Base-by-base conservation (phyloP, 2,113 vertebrate genomes). In the Lipophrys pholis region DNA sequence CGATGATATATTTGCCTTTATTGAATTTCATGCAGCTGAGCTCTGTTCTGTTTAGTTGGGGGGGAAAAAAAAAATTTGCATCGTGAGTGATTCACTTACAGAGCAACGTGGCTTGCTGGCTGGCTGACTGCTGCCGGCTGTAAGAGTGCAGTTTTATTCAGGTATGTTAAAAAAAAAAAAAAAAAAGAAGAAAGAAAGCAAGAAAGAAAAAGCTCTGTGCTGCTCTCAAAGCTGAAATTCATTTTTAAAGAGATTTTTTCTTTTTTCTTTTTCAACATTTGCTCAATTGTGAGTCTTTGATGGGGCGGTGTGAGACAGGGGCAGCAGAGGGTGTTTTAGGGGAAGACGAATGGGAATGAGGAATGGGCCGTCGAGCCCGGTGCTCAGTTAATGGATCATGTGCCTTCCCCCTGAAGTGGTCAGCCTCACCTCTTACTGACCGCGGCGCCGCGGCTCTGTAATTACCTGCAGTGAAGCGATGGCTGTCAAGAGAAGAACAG, bases 301-400 rank as follows among this genome's bases (percentile, higher is more conserved):
- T 75, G 56, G 59, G 53, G 61, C 55, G 21, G 56, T 81, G 67
- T 69, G 63, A 52, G 61, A 53, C 21, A 45, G 45, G 61, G 69
- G 71, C 46, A 17, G 52, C 7, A 6, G 48, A 53, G 41, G 61
- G 78, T 52, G 41, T 75, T 83, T 80, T 50, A 57, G 63, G 60
- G 41, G 76, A 78, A 89, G 87, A 89, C 86, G 89, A 90, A 90
- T 88, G 80, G 81, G 80, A 70, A 83, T 78, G 87, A 90, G 71
- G 73, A 89, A 86, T 80, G 78, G 73, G 59, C 74, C 77, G 55
- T 85, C 69, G 69, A 86, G 89, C 81, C 69, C 76, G 40, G 65
- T 17, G 83, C 77, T 85, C 75, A 58, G 84, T 82, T 91, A 91
- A 92, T 93, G 89, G 90, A 90, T 90, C 90, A 87, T 80, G 69